Percentiles rank a stretch among this genome's conserved stretches.
Conservation (phyloP, 2,113 vertebrate genomes). For the Sebastes schlegelii region DNA sequence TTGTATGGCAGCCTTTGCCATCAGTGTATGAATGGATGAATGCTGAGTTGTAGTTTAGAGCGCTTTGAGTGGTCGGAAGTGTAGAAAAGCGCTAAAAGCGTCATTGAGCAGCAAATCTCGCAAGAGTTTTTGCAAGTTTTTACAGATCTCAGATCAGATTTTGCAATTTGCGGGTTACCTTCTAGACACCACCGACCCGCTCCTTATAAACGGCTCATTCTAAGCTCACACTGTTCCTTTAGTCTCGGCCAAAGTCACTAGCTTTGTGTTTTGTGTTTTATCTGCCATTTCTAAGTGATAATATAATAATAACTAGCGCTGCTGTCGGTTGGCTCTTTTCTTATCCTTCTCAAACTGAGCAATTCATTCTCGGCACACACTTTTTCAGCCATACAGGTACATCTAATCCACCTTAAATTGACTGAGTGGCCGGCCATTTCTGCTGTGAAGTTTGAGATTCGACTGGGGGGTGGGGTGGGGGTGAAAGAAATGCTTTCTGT, state of each 20-base stretch:
- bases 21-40: too few relatives aligned
- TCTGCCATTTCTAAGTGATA: neutral
- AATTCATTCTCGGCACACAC: constrained; percentile 11
- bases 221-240: too few relatives aligned
- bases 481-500: constrained; percentile 72
- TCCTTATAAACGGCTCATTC: too few relatives aligned
- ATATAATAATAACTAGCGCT: neutral
- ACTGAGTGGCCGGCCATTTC: constrained; percentile 27
- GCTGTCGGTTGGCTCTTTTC: constrained; percentile 23
- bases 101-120: too few relatives aligned
- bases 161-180: too few relatives aligned
- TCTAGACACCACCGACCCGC: too few relatives aligned
- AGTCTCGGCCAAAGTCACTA: neutral
- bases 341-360: neutral
- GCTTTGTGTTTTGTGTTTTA: neutral
- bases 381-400: constrained; percentile 14
- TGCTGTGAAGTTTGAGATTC: constrained; percentile 65
- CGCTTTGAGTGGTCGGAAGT: too few relatives aligned
- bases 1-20: too few relatives aligned
- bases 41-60: too few relatives aligned
- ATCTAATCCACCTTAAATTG: constrained; percentile 29
- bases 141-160: too few relatives aligned
- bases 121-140: too few relatives aligned
- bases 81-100: too few relatives aligned
- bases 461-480: neutral